These are phyloP conservation scores for Eumerus sabulonum DNA, from an alignment of 2,888 invertebrate species.

Conservation along the genomic window DNA sequence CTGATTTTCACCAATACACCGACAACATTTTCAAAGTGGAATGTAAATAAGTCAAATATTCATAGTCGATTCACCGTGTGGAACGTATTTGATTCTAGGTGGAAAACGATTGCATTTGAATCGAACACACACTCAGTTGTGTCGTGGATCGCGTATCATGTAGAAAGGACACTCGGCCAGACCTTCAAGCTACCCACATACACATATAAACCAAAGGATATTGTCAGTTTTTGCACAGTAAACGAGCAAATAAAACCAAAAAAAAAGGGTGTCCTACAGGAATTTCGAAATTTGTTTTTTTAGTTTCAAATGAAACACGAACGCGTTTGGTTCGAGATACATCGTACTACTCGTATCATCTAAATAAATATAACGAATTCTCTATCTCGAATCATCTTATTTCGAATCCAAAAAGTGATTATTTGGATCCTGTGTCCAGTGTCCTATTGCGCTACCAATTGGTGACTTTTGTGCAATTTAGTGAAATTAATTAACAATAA, in stretches of 20 bases:
- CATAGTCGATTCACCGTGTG: constrained; percentile 58
- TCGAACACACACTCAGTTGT: constrained; percentile 51
- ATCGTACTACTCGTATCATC: constrained; percentile 44
- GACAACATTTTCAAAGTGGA: constrained; percentile 23
- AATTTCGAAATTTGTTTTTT: constrained; percentile 71
- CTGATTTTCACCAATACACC: constrained; percentile 63
- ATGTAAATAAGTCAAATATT: constrained; percentile 47
- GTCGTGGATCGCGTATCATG: constrained; percentile 47
- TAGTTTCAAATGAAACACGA: constrained; percentile 79
- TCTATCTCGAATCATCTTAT: neutral
- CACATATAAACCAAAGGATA: constrained; percentile 23
- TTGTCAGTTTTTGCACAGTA: constrained; percentile 48
- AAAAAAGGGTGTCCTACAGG: constrained; percentile 70
- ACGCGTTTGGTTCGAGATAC: constrained; percentile 74
- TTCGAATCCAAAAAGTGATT: too few species aligned
- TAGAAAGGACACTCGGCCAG: constrained; percentile 30
- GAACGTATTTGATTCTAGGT: constrained; percentile 27
- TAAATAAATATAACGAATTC: constrained; percentile 20
- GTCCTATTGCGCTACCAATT: constrained; percentile 14
- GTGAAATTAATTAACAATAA: constrained; percentile 36
- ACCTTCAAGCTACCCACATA: constrained; percentile 42
- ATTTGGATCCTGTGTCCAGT: too few species aligned
- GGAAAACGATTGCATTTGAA: constrained; percentile 27
- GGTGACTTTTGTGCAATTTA: constrained; percentile 34
- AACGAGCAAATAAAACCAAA: constrained; percentile 17